A percentile compares a stretch with the other conserved stretches of the same genome.
These are phyloP conservation scores for Mola mola DNA, from an alignment of 2,113 vertebrate species.

Conservation along the genomic window DNA sequence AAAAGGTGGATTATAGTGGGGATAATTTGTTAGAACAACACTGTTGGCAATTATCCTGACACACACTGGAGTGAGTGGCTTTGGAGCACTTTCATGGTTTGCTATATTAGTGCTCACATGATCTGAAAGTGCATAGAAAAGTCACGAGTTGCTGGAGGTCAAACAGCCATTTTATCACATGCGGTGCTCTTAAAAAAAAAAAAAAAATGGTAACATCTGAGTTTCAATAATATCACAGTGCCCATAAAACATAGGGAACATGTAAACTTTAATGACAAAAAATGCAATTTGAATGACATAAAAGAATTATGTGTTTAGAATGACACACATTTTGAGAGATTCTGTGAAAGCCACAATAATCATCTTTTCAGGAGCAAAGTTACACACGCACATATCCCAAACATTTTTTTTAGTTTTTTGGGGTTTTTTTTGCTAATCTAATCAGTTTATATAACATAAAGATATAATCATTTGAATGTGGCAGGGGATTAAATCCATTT, in stretches of 20 bases:
- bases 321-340: not conserved
- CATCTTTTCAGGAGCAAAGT: too few species aligned
- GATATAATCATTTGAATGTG: too few species aligned
- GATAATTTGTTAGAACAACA: constrained; percentile 43
- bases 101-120: not conserved
- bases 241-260: too few species aligned
- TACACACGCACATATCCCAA: too few species aligned
- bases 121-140: not conserved
- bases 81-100: not conserved
- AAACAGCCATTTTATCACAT: not conserved
- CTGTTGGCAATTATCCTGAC: not conserved
- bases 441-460: too few species aligned
- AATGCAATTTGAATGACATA: too few species aligned
- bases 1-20: constrained; percentile 22
- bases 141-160: not conserved
- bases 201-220: not conserved
- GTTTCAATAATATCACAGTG: not conserved
- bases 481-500: too few species aligned
- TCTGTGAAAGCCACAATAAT: too few species aligned
- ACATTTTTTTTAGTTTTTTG: too few species aligned
- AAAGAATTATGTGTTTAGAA: too few species aligned
- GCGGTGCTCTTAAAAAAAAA: not conserved
- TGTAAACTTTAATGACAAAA: too few species aligned
- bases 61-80: not conserved
- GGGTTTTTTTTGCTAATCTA: too few species aligned